Evolutionary conservation across 2,797 vertebrate species (phyloP), one percentile per base, ranked within the genome.

Genomic region (Rhyacichthys aspro): DNA sequence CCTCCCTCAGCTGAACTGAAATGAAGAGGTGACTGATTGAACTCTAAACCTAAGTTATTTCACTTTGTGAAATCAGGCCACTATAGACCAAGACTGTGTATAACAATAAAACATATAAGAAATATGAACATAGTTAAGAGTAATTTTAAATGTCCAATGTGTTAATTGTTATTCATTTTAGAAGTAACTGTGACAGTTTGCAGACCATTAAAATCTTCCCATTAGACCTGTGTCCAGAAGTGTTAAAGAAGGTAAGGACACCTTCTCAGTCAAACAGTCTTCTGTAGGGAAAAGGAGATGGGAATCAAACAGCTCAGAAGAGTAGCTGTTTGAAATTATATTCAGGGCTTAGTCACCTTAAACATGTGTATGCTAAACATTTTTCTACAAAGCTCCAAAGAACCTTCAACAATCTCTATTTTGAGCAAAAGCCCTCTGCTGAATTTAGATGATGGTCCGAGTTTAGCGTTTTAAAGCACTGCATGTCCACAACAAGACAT

Each of bases 321-420:
- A 9, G 47, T 43, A 45, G 10, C 49, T 18, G 10, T 16, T 15
- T 23, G 15, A 45, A 55, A 79, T 68, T 71, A 66, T 54, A 84
- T 77, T 79, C 63, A 58, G 44, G 23, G 17, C 37, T n/a, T 10
- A 3, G 43, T 54, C 54, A 34, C 62, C 47, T 55, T 63, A 55
- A 72, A 70, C 42, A 47, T 75, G 36, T 66, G 59, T 71, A 68
- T 73, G 68, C 68, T 72, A 70, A 79, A 72, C 43, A 6, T 73
- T 72, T 66, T 43, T 39, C 16, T 52, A 33, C 57, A 38, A n/a
- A 38, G 69, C 58, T 50, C 55, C 0, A 1, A 70, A 33, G 66
- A 72, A 57, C 18, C 47, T 54, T 70, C 62, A 56, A 55, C 37
- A 54, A 36, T 63, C 57, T 3, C 39, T 63, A 63, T 70, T 61